A percentile compares a stretch with the other conserved stretches of the same genome.
phyloP scores from a whole-genome alignment of 2,113 vertebrate species.

The Oncorhynchus mykiss region DNA sequence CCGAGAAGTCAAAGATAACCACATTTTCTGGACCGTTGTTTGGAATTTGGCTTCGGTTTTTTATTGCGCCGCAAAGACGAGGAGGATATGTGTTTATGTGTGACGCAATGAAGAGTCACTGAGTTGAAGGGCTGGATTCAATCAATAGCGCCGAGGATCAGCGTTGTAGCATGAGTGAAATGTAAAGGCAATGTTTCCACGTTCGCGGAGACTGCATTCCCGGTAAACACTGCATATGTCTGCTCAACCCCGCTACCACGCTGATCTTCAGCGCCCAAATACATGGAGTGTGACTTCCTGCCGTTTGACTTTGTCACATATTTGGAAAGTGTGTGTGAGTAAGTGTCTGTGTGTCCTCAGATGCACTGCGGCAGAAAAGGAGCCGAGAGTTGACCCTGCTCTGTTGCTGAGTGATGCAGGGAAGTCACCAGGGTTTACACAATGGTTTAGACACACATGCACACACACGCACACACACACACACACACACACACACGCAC shows the following conservation, averaged over 20 bases:
- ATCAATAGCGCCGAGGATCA: too few species aligned
- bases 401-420: constrained; percentile 6
- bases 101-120: constrained; percentile 44
- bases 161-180: too few species aligned
- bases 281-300: constrained; percentile 17
- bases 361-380: neutral
- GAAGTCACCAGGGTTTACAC: neutral
- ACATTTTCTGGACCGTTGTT: constrained; percentile 52
- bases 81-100: constrained; percentile 55
- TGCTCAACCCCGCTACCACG: constrained; percentile 3
- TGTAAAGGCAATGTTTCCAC: too few species aligned
- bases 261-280: neutral
- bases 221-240: neutral
- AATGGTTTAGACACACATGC: neutral
- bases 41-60: constrained; percentile 42
- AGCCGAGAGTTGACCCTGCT: neutral
- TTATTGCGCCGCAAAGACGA: constrained; percentile 10
- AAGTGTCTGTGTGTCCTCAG: neutral
- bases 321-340: neutral
- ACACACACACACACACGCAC: neutral
- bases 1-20: constrained; percentile 15
- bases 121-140: neutral
- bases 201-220: too few species aligned
- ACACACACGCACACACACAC: neutral
- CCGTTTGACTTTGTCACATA: neutral